Conservation (phyloP, 2,113 vertebrate species). For the Panurus biarmicus region DNA sequence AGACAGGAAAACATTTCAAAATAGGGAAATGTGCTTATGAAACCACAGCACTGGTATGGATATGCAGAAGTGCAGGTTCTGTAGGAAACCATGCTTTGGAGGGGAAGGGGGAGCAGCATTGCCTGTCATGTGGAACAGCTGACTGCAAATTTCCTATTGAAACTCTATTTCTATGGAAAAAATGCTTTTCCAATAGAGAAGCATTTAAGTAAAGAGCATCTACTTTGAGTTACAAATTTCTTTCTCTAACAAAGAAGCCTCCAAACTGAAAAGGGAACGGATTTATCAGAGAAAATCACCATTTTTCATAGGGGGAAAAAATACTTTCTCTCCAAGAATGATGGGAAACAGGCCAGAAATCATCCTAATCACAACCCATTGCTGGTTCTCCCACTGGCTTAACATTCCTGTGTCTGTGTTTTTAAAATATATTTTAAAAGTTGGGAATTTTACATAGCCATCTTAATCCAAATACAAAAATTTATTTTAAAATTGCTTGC, state of each 20-base stretch:
- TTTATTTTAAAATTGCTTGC: neutral
- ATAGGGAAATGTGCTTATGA: constrained; percentile 19
- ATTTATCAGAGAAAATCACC: neutral
- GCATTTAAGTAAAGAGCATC: constrained; percentile 5
- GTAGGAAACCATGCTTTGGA: neutral
- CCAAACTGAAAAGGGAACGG: constrained; percentile 4
- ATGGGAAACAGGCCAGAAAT: neutral
- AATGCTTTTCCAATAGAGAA: constrained; percentile 18
- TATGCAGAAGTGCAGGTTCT: constrained; percentile 13
- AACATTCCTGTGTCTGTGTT: neutral
- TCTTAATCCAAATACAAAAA: neutral
- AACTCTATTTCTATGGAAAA: constrained; percentile 35
- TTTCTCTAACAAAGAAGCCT: neutral
- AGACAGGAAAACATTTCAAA: constrained; percentile 36
- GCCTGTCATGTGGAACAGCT: neutral
- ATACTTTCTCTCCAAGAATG: neutral
- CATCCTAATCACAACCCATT: neutral
- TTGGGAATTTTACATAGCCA: accelerated
- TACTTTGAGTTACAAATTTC: constrained; percentile 42
- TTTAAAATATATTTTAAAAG: neutral
- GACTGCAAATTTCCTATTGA: constrained; percentile 50
- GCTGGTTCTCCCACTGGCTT: neutral
- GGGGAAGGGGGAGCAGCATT: neutral
- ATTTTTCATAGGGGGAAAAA: neutral
- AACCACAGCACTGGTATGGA: constrained; percentile 1